These are phyloP conservation scores for Odontesthes bonariensis DNA, from an alignment of 2,113 vertebrate species.

Conservation along the genomic window DNA sequence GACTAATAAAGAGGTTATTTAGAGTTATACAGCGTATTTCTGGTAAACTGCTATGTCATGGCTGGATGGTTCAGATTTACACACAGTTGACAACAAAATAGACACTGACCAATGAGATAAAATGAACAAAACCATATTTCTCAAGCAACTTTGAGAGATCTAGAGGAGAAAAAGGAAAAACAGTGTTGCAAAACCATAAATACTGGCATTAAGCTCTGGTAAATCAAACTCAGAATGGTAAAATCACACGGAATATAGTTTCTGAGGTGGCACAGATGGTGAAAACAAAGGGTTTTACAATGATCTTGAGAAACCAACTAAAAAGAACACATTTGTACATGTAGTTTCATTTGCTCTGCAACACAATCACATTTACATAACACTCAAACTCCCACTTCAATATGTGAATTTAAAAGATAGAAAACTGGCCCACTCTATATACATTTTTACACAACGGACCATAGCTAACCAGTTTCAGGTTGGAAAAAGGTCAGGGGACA, in stretches of 20 bases:
- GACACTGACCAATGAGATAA: constrained; percentile 4
- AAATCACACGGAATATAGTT: constrained; percentile 4
- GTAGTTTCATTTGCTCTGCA: not conserved
- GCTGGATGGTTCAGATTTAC: not conserved
- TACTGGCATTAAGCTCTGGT: constrained; percentile 1
- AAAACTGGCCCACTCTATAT: constrained; percentile 63
- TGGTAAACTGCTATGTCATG: not conserved
- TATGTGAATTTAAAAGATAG: constrained; percentile 53
- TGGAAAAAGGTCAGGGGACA: constrained; percentile 1
- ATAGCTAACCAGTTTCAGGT: constrained; percentile 15
- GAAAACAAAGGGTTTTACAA: constrained; percentile 36
- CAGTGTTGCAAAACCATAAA: not conserved
- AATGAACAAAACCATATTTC: not conserved
- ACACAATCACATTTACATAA: constrained; percentile 13
- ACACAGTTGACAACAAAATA: constrained; percentile 23
- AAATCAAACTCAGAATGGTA: constrained; percentile 1
- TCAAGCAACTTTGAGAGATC: constrained; percentile 3
- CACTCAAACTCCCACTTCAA: constrained; percentile 24
- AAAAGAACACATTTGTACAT: not conserved
- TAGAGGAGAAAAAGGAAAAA: not conserved
- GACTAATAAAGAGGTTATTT: not conserved
- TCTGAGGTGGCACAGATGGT: constrained; percentile 33
- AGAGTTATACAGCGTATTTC: not conserved
- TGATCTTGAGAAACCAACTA: constrained; percentile 17
- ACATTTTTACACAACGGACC: constrained; percentile 71